phyloP scores from a whole-genome alignment of 1,140 invertebrate genomes.

The Orius insidiosus region DNA sequence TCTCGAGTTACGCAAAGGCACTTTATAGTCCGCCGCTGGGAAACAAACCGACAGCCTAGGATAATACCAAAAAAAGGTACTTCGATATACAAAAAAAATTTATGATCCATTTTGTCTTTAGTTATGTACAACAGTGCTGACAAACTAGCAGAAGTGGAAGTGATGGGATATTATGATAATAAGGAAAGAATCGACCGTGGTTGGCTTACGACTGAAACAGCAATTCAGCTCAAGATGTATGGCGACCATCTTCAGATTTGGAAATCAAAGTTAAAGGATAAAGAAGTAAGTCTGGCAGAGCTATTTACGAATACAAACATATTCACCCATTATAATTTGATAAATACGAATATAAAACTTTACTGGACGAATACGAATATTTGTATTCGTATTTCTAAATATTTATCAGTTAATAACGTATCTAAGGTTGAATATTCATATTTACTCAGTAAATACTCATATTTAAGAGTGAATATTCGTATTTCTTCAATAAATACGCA shows the following conservation, averaged over 20 bases:
- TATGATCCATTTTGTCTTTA: not conserved
- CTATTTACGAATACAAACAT: no score
- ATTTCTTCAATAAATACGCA: no score
- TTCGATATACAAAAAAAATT: constrained; percentile 12
- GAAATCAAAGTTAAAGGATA: constrained; percentile 57
- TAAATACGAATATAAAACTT: no score
- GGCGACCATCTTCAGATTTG: constrained; percentile 66
- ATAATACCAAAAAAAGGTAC: constrained; percentile 32
- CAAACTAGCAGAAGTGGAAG: constrained; percentile 28
- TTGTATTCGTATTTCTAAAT: no score
- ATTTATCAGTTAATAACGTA: no score
- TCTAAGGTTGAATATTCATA: no score
- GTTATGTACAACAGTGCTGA: constrained; percentile 13
- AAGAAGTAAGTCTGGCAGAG: constrained; percentile 32
- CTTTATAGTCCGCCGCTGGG: constrained; percentile 58
- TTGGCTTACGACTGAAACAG: constrained; percentile 72
- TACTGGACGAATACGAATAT: no score
- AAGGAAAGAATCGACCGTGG: constrained; percentile 51
- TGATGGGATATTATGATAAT: constrained; percentile 47
- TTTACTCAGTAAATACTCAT: no score
- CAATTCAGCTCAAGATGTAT: constrained; percentile 74
- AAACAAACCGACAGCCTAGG: constrained; percentile 58
- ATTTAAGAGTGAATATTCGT: no score
- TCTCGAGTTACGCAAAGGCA: constrained; percentile 30
- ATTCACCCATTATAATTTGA: no score